A percentile compares a stretch with the other conserved stretches of the same genome.
Evolutionary conservation across 2,888 invertebrate species (phyloP).

Genomic region (Lottia gigantea): DNA sequence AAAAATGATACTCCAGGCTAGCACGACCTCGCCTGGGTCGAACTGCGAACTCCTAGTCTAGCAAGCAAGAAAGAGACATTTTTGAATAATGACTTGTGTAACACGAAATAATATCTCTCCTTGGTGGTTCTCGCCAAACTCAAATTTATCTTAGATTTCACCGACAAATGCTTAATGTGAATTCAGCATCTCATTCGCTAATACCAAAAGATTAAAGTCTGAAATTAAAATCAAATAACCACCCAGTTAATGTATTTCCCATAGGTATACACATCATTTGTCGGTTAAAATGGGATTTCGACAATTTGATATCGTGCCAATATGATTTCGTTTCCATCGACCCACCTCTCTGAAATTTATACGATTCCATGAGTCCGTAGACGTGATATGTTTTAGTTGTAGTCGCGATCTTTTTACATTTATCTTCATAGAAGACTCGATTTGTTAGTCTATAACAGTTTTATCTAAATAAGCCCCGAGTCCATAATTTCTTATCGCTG

Average conservation of each 20-base stretch:
- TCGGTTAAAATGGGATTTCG: background rate
- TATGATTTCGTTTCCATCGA: background rate
- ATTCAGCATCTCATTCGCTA: background rate
- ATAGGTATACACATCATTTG: background rate
- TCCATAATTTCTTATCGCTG: background rate
- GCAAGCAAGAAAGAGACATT: too few species aligned
- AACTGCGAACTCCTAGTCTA: too few species aligned
- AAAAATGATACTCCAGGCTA: too few species aligned
- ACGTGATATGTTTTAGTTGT: background rate
- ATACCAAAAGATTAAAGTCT: background rate
- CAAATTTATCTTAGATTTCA: too few species aligned
- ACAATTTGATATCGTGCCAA: background rate
- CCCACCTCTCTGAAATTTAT: background rate
- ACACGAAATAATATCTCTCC: too few species aligned
- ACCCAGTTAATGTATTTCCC: conserved; percentile 1
- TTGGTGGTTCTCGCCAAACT: too few species aligned
- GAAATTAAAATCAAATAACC: conserved; percentile 6
- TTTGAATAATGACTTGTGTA: too few species aligned
- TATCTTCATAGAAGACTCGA: background rate
- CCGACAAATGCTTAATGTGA: background rate
- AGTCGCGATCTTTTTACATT: background rate
- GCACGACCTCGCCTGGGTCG: too few species aligned
- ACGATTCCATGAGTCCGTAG: background rate
- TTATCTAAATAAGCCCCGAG: background rate
- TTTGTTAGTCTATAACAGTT: background rate